These are phyloP conservation scores for Marmota flaviventris DNA, from an alignment of 2,113 vertebrate genomes.

Conservation along the genomic window DNA sequence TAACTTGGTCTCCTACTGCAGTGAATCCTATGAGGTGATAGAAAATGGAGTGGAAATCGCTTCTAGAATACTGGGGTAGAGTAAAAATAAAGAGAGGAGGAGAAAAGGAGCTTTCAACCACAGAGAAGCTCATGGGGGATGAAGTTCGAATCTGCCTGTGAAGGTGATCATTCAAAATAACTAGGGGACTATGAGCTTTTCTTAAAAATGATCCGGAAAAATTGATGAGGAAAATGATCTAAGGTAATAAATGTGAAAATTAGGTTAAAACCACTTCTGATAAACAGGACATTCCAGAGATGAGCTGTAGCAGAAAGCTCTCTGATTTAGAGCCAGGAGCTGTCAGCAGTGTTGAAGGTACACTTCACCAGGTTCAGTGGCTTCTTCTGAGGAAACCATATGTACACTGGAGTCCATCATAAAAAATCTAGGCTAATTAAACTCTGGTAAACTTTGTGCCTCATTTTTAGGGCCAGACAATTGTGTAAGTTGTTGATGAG, in stretches of 20 bases:
- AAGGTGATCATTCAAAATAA: background rate
- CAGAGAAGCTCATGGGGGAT: background rate
- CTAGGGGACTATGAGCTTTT: background rate
- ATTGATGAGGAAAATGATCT: background rate
- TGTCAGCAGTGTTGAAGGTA: background rate
- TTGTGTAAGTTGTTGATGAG: background rate
- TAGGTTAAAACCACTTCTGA: constrained; percentile 32
- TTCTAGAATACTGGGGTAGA: constrained; percentile 28
- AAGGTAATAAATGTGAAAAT: constrained; percentile 10
- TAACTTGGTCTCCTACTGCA: constrained; percentile 54
- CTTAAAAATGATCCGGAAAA: constrained; percentile 26
- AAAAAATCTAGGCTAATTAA: constrained; percentile 1
- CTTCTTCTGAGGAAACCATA: background rate
- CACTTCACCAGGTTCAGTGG: background rate
- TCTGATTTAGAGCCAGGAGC: background rate
- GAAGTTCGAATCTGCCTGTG: background rate
- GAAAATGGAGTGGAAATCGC: constrained; percentile 55
- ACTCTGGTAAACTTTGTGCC: background rate
- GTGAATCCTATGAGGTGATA: constrained; percentile 32
- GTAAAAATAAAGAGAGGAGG: background rate
- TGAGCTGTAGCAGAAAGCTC: background rate
- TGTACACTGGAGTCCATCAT: background rate
- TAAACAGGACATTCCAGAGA: background rate
- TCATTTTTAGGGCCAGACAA: constrained; percentile 43
- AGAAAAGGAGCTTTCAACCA: background rate